Conservation (phyloP, 2,888 invertebrate species). For the Lepidonotus clava region DNA sequence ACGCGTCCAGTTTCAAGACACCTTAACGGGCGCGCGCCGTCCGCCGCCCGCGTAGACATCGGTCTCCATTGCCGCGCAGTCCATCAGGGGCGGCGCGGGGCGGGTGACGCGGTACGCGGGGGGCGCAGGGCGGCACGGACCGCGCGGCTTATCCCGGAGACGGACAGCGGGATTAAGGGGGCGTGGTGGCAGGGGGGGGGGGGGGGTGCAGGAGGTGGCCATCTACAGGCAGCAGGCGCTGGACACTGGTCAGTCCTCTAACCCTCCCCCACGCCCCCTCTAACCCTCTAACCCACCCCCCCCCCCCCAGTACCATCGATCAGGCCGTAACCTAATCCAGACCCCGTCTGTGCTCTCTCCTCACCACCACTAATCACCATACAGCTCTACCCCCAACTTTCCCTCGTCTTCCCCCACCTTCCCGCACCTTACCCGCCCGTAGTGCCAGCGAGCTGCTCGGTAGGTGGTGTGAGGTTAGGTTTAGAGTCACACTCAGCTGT, state of each 20-base stretch:
- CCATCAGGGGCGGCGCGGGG: background rate
- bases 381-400: background rate
- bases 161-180: slow-evolving; percentile 9
- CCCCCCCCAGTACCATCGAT: slow-evolving; percentile 15
- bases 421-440: background rate
- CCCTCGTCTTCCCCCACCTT: background rate
- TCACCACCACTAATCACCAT: slow-evolving; percentile 40
- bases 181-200: background rate
- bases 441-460: too few relatives aligned
- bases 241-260: background rate
- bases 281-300: background rate
- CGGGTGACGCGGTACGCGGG: too few relatives aligned
- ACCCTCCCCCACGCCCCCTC: background rate
- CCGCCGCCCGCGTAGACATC: background rate
- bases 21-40: background rate
- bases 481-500: too few relatives aligned
- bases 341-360: slow-evolving; percentile 53
- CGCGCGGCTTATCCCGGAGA: slow-evolving; percentile 18
- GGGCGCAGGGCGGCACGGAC: background rate
- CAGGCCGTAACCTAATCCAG: slow-evolving; percentile 56
- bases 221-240: background rate
- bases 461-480: too few relatives aligned
- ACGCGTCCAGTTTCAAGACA: background rate
- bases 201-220: background rate
- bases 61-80: slow-evolving; percentile 35